Percentiles rank a stretch among this genome's conserved stretches.
phyloP scores from a whole-genome alignment of 2,888 invertebrate species.

The Orthosia cruda region DNA sequence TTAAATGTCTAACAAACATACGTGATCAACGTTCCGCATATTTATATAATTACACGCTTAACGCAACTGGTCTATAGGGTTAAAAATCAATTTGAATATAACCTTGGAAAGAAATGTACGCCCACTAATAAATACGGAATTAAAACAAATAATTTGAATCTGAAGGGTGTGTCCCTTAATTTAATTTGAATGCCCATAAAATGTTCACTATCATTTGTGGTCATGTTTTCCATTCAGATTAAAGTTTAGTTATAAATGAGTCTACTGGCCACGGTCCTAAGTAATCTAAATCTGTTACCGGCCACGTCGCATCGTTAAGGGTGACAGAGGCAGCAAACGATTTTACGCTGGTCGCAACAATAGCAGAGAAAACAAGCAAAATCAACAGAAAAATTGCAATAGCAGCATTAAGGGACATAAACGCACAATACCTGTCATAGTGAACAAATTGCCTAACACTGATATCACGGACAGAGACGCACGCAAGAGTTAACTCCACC shows the following conservation, averaged over 20 bases:
- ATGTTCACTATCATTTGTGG: constrained; percentile 19
- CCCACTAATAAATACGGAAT: constrained; percentile 46
- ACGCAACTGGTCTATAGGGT: constrained; percentile 37
- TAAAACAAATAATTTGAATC: constrained; percentile 43
- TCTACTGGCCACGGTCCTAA: constrained; percentile 42
- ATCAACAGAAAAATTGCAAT: constrained; percentile 81
- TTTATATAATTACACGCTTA: constrained; percentile 58
- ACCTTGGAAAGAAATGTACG: constrained; percentile 59
- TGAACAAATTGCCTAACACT: constrained; percentile 85
- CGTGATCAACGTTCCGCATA: constrained; percentile 67
- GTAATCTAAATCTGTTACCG: constrained; percentile 71
- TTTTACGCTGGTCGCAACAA: constrained; percentile 77
- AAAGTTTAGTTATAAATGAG: constrained; percentile 50
- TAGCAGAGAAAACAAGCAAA: constrained; percentile 77
- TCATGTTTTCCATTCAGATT: constrained; percentile 25
- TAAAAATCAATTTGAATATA: constrained; percentile 51
- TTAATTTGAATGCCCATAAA: constrained; percentile 39
- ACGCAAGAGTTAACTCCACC: constrained; percentile 76
- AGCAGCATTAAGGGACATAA: constrained; percentile 74
- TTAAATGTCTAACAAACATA: constrained; percentile 64
- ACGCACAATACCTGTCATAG: constrained; percentile 84
- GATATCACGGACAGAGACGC: constrained; percentile 81
- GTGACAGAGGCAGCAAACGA: constrained; percentile 77
- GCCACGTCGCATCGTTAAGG: constrained; percentile 74
- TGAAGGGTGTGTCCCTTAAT: constrained; percentile 18